Evolutionary conservation across 1,140 invertebrate genomes (phyloP), one percentile per base, ranked within the genome.

Genomic region (Anastatus disparis): DNA sequence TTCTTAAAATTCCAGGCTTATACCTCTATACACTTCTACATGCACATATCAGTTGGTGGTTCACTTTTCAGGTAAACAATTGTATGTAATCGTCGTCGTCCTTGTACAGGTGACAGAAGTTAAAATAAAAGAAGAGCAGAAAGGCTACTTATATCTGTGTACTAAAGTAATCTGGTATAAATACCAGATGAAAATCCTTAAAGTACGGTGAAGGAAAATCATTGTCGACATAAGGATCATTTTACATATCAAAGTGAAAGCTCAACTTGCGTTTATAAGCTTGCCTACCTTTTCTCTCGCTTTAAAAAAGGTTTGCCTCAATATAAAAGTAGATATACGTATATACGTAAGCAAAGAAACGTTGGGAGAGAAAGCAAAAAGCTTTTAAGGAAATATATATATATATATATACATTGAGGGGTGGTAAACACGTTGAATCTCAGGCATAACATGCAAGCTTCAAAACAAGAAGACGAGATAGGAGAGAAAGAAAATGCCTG

Each of bases 191-290:
- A n/a, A n/a, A 6, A 35, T 35, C 31, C 31, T 6, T 35, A 35
- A 4, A 35, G n/a, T n/a, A n/a, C n/a, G n/a, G n/a, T n/a, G 10
- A 35, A 6, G 31, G 4, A n/a, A 35, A 55, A 31, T 55, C 31
- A 62, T 62, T 40, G 35, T 52, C 44, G 46, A 48, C 3, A 17
- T 46, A 29, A 63, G 46, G 20, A 63, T 35, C 27, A 35, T 50
- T 52, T 63, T 50, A 20, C 61, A 50, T 63, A 63, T 63, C 46
- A 63, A 63, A 52, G 46, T 52, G 46, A 26, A 38, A 22, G 27
- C 24, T 15, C 29, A 59, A 62, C 26, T 62, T 62, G 26, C 59
- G 48, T 48, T 62, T 13, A 62, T 62, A 31, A 62, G 17, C n/a
- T n/a, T n/a, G n/a, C n/a, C n/a, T n/a, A n/a, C n/a, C n/a, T n/a